phyloP scores from a whole-genome alignment of 2,888 invertebrate species.

The Temnothorax rugatulus region DNA sequence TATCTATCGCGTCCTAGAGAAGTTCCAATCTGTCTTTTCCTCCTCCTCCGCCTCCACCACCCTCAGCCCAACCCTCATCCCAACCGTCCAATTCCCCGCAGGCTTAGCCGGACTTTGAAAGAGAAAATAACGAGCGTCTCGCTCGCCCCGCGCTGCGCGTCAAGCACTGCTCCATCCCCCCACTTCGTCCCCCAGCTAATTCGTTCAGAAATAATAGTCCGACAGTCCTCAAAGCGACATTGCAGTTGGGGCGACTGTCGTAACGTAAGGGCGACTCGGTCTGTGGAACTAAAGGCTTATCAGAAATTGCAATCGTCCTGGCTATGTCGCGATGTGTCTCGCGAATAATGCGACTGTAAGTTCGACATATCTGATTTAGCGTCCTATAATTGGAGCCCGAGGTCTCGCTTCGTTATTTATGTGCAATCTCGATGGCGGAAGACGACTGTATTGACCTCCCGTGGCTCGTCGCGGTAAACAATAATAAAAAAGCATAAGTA shows the following conservation, averaged over 20 bases:
- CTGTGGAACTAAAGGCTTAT: constrained; percentile 53
- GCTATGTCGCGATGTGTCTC: constrained; percentile 30
- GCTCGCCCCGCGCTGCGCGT: constrained; percentile 26
- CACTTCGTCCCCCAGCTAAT: constrained; percentile 45
- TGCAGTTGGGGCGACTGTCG: constrained; percentile 32
- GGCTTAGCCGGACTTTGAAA: constrained; percentile 52
- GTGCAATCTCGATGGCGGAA: not conserved
- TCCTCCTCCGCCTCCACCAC: not conserved
- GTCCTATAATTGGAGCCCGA: constrained; percentile 50
- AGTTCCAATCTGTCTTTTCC: constrained; percentile 57
- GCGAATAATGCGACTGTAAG: constrained; percentile 46
- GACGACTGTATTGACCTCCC: not conserved
- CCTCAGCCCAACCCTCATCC: constrained; percentile 10
- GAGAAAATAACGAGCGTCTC: constrained; percentile 65
- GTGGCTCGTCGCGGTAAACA: not conserved
- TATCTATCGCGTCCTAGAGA: constrained; percentile 36
- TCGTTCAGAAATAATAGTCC: constrained; percentile 62
- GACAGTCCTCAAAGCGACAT: constrained; percentile 61
- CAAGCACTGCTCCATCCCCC: constrained; percentile 19
- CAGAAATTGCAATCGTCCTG: constrained; percentile 38
- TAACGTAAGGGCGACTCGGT: constrained; percentile 23
- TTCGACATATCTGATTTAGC: constrained; percentile 54
- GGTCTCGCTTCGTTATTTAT: constrained; percentile 29
- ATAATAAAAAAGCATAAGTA: constrained; percentile 19
- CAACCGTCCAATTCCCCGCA: constrained; percentile 61